These are phyloP conservation scores for Dicaeum eximium DNA, from an alignment of 2,113 vertebrate genomes.

Conservation along the genomic window DNA sequence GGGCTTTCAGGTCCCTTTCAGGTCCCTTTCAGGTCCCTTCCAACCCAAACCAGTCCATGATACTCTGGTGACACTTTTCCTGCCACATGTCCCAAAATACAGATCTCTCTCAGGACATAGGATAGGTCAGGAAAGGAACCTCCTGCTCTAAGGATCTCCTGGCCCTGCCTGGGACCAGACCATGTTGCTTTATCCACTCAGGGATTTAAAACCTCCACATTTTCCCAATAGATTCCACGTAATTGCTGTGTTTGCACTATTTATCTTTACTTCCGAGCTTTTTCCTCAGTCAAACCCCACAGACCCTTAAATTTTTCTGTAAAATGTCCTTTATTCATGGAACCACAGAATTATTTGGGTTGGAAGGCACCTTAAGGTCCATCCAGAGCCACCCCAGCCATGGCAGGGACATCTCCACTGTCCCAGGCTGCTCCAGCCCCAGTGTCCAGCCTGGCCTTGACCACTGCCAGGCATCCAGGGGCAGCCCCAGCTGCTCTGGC, in stretches of 20 bases:
- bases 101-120: neutral
- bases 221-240: neutral
- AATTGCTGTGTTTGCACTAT: neutral
- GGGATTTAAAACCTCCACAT: neutral
- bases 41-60: rapidly evolving
- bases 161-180: neutral
- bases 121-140: neutral
- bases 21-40: neutral
- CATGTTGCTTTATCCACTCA: neutral
- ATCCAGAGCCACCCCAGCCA: neutral
- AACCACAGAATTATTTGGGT: neutral
- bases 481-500: neutral
- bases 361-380: neutral
- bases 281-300: neutral
- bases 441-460: neutral
- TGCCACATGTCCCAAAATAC: rapidly evolving
- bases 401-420: neutral
- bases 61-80: neutral
- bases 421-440: neutral
- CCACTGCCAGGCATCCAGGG: neutral
- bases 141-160: neutral
- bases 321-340: neutral
- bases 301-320: neutral
- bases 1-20: neutral
- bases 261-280: neutral